A percentile compares a stretch with the other conserved stretches of the same genome.
Conservation (phyloP, 2,888 invertebrate species). For the Maniola hyperantus region DNA sequence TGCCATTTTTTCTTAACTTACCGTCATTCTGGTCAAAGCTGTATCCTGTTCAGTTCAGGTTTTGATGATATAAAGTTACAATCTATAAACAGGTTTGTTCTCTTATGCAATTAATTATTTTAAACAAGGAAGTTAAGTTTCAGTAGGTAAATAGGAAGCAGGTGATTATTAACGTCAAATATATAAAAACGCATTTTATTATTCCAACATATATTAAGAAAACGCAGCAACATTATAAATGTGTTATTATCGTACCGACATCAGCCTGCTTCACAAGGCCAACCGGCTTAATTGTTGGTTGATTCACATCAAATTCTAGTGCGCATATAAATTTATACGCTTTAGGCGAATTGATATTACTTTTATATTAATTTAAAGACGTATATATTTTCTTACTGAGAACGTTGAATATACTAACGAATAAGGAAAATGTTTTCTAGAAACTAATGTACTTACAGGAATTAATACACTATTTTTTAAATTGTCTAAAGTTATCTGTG, state of each 20-base stretch:
- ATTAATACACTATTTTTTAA: too few species aligned
- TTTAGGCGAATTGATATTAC: constrained; percentile 32
- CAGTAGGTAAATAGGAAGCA: constrained; percentile 36
- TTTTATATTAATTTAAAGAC: neutral
- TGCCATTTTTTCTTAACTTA: too few species aligned
- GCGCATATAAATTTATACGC: constrained; percentile 27
- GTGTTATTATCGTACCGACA: constrained; percentile 40
- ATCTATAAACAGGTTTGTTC: constrained; percentile 9
- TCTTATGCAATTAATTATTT: constrained; percentile 24
- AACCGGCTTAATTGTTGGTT: constrained; percentile 41
- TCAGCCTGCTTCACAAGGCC: constrained; percentile 46
- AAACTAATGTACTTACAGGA: too few species aligned
- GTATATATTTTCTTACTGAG: neutral
- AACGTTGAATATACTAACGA: too few species aligned
- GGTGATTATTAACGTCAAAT: constrained; percentile 39
- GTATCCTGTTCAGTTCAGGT: neutral
- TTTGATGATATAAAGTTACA: neutral
- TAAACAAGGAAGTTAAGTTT: constrained; percentile 22
- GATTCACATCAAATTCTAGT: constrained; percentile 43
- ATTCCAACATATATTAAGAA: constrained; percentile 35
- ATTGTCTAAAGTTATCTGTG: too few species aligned
- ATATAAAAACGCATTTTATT: constrained; percentile 36
- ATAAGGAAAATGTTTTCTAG: too few species aligned
- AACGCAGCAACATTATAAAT: constrained; percentile 44
- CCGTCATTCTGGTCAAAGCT: neutral